Base-by-base conservation (phyloP, 2,797 vertebrate species). In the Paratrypauchen microcephalus region DNA sequence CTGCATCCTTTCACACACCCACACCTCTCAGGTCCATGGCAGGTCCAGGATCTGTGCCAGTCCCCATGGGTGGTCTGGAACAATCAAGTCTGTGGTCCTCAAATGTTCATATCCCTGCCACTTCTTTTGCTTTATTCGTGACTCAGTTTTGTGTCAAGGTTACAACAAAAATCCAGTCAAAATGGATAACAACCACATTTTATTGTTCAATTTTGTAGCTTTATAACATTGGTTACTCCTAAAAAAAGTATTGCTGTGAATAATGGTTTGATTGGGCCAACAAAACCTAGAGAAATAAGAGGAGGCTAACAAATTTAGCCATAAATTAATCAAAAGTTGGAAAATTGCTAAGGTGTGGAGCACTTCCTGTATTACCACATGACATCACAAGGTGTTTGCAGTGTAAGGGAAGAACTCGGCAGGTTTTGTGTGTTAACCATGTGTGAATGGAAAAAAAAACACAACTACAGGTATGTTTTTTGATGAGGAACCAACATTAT, bases 21-120 rank as follows among this genome's bases (percentile, higher is more conserved):
- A 52, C 74, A 66, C 70, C 79, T 74, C 70, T 64, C 66, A 45
- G n/a, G 73, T 68, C 76, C 69, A 65, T 75, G 69, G 41, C 71
- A 68, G 68, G 76, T 47, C 72, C 69, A 72, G 86, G 86, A 83
- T 1, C 78, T 60, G 62, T 63, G 88, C 85, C 87, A 88, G 66
- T 78, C 79, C 78, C 78, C 64, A 81, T 90, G 89, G 88, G 89
- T 92, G 91, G 89, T 89, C 91, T 73, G 73, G 50, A 79, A 71
- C 75, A 66, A 80, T 87, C 85, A 73, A 32, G 28, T 9, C 71
- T 2, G 74, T 52, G 68, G 66, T 74, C 66, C 71, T 73, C 63
- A 76, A 45, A 73, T 56, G 74, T 70, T 57, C 52, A 67, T 66
- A 80, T 82, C 78, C 79, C 75, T 66, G 71, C 68, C 68, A 68